A percentile compares a stretch with the other conserved stretches of the same genome.
Evolutionary conservation across 2,113 vertebrate genomes (phyloP).

Genomic region (Salvelinus alpinus): DNA sequence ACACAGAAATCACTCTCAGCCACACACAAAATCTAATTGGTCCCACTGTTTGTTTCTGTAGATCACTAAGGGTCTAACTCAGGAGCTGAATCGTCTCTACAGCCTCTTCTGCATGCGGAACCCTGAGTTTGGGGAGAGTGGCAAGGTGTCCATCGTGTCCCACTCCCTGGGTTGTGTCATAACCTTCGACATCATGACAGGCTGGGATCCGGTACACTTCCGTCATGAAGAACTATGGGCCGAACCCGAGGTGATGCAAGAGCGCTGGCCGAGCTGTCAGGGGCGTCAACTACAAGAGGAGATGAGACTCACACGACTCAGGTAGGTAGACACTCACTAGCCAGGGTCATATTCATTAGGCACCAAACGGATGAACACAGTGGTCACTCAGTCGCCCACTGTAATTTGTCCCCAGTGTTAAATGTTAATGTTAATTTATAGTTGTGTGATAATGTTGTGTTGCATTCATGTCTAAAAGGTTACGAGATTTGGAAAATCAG

Average conservation of each 20-base stretch:
- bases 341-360: too few relatives aligned
- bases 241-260: constrained; percentile 79
- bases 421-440: background rate
- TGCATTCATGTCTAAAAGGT: constrained; percentile 67
- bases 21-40: background rate
- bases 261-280: constrained; percentile 79
- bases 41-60: constrained; percentile 47
- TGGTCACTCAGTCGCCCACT: too few relatives aligned
- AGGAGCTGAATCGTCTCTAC: constrained; percentile 93
- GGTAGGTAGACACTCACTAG: constrained; percentile 66
- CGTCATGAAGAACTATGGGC: constrained; percentile 76
- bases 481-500: constrained; percentile 88
- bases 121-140: constrained; percentile 89
- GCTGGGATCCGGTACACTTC: constrained; percentile 89
- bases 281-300: constrained; percentile 86
- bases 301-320: constrained; percentile 81
- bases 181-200: constrained; percentile 96
- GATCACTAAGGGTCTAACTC: constrained; percentile 93
- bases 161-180: constrained; percentile 96
- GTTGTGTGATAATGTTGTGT: too few relatives aligned
- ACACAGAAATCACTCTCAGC: too few relatives aligned
- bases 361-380: too few relatives aligned
- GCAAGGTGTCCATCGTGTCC: constrained; percentile 93
- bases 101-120: constrained; percentile 93
- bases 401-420: background rate